Base-by-base conservation (phyloP, 1,140 invertebrate species). In the Hylyphantes graminicola region DNA sequence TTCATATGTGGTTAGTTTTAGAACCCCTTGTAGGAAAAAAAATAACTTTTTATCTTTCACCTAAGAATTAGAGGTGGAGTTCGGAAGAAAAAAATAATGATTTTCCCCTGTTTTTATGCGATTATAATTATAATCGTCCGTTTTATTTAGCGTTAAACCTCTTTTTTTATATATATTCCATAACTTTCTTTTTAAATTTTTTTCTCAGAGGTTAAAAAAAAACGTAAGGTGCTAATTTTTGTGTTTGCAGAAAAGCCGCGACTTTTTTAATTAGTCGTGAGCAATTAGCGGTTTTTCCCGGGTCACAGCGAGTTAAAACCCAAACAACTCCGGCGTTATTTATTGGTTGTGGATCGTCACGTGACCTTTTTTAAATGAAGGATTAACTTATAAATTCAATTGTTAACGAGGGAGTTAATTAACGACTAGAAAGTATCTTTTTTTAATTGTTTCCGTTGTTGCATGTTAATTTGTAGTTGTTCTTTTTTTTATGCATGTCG, bases 121-220 rank as follows among this genome's bases (percentile, higher is more conserved):
- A 83, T 83, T 83, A 75, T 81, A 81, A 81, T 81, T 81, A 81
- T 83, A 75, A 83, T 83, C 80, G 75, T 83, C 61, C 65, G 80
- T 83, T 83, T 83, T 83, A 83, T 83, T 83, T 83, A 63, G 80
- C 80, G 80, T 83, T 73, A 83, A 83, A 83, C 74, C 54, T 35
- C 35, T 35, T 35, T 35, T 35, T 35, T 35, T n/a, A n/a, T n/a
- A 1, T 35, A 35, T 35, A 35, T 35, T 57, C 59, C 57, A 67
- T 50, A 51, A 35, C 54, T 54, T 65, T n/a, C n/a, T n/a, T 61
- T 17, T 61, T 2, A 15, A 1, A 17, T 61, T 61, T 61, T 12
- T 61, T 61, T 2, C 35, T 2, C 35, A 35, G 35, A n/a, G 35
- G 5, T 35, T 35, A 35, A 35, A 35, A 35, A 35, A 35, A 35